Base-by-base conservation (phyloP, 2,888 invertebrate species). In the Microplitis manilae region DNA sequence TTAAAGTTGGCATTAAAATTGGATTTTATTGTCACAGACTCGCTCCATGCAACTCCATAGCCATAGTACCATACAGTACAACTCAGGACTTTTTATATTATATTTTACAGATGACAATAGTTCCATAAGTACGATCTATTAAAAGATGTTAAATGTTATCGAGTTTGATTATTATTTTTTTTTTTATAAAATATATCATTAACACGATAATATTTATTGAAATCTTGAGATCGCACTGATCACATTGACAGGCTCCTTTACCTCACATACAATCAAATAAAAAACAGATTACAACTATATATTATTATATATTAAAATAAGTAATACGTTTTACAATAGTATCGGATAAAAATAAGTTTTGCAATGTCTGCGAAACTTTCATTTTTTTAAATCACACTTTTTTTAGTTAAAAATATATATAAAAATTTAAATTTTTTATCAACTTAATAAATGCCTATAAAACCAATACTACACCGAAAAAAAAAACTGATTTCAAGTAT, bases 31-130 rank as follows among this genome's bases (percentile, higher is more conserved):
- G 85, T 83, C 83, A 82, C 79, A 81, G 83, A 83, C 78, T 82
- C 78, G 80, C 81, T 77, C 80, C 83, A 84, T 83, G 85, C 86
- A 87, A 87, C 87, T 89, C 89, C 88, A 90, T 90, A 90, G 88
- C 89, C 89, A 89, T 90, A 90, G 89, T 88, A 90, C 89, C 90
- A 89, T 85, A 86, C 89, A 90, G 90, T 90, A 90, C 89, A 90
- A 90, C 89, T 89, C 89, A 89, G 89, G 90, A 89, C 89, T 87
- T 90, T 89, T 90, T 89, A 90, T 89, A 89, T 89, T 89, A 89
- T 90, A 89, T 88, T 90, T 90, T 90, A 90, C 90, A 90, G 90
- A 89, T 86, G 90, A 90, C 89, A 90, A 90, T 90, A 90, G 90
- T 89, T 89, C 88, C 88, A 85, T 88, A 87, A 85, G 84, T 65